Conservation (phyloP, 2,888 invertebrate genomes). For the Celastrina argiolus region DNA sequence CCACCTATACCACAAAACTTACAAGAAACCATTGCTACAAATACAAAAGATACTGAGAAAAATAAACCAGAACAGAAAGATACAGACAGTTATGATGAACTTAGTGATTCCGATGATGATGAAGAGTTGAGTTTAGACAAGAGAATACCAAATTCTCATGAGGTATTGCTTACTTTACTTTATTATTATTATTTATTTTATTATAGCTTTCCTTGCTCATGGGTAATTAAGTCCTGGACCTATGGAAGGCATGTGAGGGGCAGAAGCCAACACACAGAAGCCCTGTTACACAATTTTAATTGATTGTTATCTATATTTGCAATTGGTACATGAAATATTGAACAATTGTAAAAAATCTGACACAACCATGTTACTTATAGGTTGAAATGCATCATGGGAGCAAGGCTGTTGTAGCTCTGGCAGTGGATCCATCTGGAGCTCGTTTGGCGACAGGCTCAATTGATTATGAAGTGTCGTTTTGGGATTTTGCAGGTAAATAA, state of each 20-base stretch:
- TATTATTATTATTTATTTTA: too few species aligned
- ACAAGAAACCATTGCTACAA: constrained; percentile 28
- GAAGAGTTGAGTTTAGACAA: constrained; percentile 67
- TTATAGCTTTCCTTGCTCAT: too few species aligned
- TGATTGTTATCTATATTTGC: not conserved
- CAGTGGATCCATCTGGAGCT: constrained; percentile 96
- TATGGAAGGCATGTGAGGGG: too few species aligned
- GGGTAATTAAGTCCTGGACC: too few species aligned
- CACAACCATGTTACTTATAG: constrained; percentile 37
- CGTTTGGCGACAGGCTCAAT: constrained; percentile 93
- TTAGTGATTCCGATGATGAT: constrained; percentile 63
- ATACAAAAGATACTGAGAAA: constrained; percentile 37
- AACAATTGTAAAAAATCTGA: not conserved
- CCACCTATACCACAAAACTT: constrained; percentile 74
- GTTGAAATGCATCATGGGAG: constrained; percentile 90
- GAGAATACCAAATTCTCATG: constrained; percentile 85
- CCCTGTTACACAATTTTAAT: too few species aligned
- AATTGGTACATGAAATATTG: not conserved
- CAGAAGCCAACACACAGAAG: too few species aligned
- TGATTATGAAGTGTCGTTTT: constrained; percentile 97
- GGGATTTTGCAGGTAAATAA: constrained; percentile 91
- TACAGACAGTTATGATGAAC: constrained; percentile 68
- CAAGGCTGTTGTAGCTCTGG: constrained; percentile 93
- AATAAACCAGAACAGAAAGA: constrained; percentile 37
- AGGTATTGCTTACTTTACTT: constrained; percentile 68